These are phyloP conservation scores for Aquatica leii DNA, from an alignment of 2,888 invertebrate genomes.

Conservation along the genomic window DNA sequence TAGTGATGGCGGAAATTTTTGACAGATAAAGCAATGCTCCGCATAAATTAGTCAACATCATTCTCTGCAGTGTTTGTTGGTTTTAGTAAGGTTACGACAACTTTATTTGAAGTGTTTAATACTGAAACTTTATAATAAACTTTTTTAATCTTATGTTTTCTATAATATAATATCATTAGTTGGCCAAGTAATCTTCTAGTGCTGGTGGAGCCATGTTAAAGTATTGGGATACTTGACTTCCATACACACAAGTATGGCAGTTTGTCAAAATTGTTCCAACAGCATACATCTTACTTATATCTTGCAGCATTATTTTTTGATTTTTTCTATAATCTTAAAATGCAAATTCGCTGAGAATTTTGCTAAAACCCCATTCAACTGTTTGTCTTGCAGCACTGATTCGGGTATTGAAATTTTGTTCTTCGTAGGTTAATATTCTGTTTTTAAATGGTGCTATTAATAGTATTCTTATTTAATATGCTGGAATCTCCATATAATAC, in stretches of 20 bases:
- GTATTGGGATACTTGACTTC: background rate
- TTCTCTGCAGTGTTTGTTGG: no score
- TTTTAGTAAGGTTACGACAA: no score
- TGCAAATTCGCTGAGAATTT: background rate
- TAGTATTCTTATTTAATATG: background rate
- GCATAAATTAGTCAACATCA: no score
- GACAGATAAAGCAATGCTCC: no score
- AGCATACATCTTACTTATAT: background rate
- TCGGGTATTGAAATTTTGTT: background rate
- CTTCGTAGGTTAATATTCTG: background rate
- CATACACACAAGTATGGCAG: background rate
- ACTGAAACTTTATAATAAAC: no score
- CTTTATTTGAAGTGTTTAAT: no score
- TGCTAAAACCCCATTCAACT: background rate
- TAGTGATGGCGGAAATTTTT: no score
- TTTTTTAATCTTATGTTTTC: no score
- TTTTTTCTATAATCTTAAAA: background rate
- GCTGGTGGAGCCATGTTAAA: background rate
- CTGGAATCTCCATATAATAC: slow-evolving; percentile 4
- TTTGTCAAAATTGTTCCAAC: background rate
- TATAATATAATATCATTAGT: no score
- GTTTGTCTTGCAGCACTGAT: background rate
- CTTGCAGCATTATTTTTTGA: background rate
- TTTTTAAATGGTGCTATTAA: background rate
- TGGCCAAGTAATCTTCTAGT: background rate